Conservation (phyloP, 2,888 invertebrate genomes). For the Mythimna vitellina region DNA sequence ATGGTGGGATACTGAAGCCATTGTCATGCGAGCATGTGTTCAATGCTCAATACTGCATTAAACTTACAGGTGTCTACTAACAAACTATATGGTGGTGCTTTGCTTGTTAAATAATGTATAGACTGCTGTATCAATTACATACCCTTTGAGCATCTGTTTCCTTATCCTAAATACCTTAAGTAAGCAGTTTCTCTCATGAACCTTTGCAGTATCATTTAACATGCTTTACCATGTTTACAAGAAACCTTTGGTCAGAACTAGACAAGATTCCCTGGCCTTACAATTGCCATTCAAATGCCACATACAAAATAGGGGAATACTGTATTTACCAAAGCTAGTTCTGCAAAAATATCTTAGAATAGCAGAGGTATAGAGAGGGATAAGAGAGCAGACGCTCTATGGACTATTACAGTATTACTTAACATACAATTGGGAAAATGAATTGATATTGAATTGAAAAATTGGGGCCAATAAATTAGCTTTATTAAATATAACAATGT, state of each 20-base stretch:
- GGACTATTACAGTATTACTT: no score
- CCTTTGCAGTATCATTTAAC: no score
- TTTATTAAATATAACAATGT: not conserved
- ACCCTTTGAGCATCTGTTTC: not conserved
- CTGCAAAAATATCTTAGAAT: no score
- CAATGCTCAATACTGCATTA: slow-evolving; percentile 96
- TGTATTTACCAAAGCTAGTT: not conserved
- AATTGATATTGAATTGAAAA: not conserved
- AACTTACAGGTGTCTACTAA: slow-evolving; percentile 91
- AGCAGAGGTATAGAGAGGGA: no score
- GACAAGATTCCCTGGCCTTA: not conserved
- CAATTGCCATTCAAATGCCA: not conserved
- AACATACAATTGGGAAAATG: not conserved
- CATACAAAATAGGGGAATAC: not conserved
- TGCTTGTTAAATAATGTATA: slow-evolving; percentile 16
- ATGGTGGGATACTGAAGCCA: slow-evolving; percentile 90
- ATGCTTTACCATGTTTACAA: not conserved
- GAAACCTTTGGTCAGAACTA: not conserved
- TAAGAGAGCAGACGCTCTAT: no score
- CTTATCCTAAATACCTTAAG: no score
- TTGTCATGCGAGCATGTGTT: slow-evolving; percentile 93
- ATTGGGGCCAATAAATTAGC: not conserved
- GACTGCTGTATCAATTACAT: not conserved
- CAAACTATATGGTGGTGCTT: slow-evolving; percentile 21
- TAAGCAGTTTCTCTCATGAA: no score